These are phyloP conservation scores for Nettapus auritus DNA, from an alignment of 2,113 vertebrate species.

Conservation along the genomic window DNA sequence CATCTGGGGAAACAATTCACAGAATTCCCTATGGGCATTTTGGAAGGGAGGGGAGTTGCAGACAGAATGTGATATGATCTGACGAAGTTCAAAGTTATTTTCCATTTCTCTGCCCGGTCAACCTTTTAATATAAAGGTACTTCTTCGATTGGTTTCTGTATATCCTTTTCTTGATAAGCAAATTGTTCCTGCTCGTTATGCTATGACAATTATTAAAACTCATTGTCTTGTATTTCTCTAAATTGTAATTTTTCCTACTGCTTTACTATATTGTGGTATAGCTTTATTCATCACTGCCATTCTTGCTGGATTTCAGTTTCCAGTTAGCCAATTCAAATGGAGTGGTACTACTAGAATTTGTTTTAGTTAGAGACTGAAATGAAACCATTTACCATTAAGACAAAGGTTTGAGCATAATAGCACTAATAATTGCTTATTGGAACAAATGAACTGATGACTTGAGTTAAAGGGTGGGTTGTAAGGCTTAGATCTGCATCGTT, in stretches of 20 bases:
- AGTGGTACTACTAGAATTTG: neutral
- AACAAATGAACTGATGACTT: neutral
- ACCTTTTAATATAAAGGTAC: neutral
- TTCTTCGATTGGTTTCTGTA: neutral
- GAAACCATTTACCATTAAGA: neutral
- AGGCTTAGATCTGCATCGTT: neutral
- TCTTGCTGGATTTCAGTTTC: neutral
- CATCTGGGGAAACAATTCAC: constrained; percentile 40
- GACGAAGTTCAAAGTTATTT: constrained; percentile 19
- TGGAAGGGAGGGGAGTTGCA: neutral
- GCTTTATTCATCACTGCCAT: neutral
- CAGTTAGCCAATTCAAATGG: neutral
- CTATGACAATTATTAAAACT: neutral
- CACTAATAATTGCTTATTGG: neutral
- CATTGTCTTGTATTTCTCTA: neutral
- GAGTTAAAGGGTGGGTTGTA: neutral
- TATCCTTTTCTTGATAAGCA: neutral
- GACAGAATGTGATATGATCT: neutral
- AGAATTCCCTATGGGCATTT: constrained; percentile 32
- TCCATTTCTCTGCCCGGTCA: neutral
- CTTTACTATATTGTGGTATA: neutral
- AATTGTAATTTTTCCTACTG: neutral
- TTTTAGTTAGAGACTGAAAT: neutral
- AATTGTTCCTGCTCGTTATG: neutral
- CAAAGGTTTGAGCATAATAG: neutral